Percentiles rank a stretch among this genome's conserved stretches.
Evolutionary conservation across 2,113 vertebrate genomes (phyloP).

Genomic region (Anarrhichthys ocellatus): DNA sequence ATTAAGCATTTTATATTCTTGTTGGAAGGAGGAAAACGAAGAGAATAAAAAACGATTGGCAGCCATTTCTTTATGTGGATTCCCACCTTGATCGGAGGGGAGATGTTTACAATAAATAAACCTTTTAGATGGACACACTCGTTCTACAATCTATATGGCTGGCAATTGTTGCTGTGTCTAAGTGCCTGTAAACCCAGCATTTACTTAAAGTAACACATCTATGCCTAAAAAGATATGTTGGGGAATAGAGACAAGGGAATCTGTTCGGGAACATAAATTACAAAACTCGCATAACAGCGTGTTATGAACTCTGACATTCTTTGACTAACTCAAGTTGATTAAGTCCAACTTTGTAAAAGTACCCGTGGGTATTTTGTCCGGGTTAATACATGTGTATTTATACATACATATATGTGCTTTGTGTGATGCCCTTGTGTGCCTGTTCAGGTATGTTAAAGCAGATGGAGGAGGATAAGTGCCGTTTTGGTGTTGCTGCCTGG

Average conservation of each 20-base stretch:
- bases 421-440: not conserved
- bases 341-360: not conserved
- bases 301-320: not conserved
- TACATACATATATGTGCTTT: not conserved
- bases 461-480: slow-evolving; percentile 90
- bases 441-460: slow-evolving; percentile 91
- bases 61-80: not conserved
- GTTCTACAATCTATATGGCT: not conserved
- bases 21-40: not conserved
- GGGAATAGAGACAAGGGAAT: not conserved
- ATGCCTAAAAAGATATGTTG: not conserved
- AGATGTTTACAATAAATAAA: not conserved
- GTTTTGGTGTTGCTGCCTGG: slow-evolving; percentile 93
- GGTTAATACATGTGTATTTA: no score
- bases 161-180: not conserved
- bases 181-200: not conserved
- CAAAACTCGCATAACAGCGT: not conserved
- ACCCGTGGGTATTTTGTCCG: not conserved
- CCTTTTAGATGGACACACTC: not conserved
- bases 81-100: not conserved
- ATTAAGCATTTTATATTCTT: not conserved
- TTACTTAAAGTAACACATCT: not conserved
- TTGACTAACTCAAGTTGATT: not conserved
- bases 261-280: not conserved
- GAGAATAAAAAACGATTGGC: not conserved